phyloP scores from a whole-genome alignment of 2,797 vertebrate genomes.

The Muscicapa striata region DNA sequence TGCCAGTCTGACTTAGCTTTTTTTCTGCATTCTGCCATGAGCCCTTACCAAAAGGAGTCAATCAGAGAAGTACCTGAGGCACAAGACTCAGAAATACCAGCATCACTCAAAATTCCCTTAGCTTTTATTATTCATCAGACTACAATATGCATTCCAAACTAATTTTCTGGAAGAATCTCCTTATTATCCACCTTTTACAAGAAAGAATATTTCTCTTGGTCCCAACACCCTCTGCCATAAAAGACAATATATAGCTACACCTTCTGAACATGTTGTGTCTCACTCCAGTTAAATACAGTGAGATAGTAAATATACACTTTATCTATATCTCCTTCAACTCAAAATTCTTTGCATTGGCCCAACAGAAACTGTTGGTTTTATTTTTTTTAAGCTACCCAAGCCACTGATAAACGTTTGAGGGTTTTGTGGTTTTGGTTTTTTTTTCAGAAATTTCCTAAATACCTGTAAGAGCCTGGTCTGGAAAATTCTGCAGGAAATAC shows the following conservation, averaged over 20 bases:
- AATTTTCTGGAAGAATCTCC: not conserved
- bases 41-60: not conserved
- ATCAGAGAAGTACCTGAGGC: not conserved
- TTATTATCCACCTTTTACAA: not conserved
- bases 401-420: not conserved
- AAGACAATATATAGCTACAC: not conserved
- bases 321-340: not conserved
- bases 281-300: not conserved
- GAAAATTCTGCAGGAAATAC: not conserved
- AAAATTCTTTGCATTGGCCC: not conserved
- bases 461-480: not conserved
- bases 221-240: not conserved
- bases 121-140: not conserved
- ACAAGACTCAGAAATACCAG: fast-evolving
- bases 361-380: not conserved
- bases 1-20: not conserved
- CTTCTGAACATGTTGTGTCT: not conserved
- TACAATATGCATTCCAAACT: not conserved
- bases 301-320: not conserved
- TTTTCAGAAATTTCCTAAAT: not conserved
- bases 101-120: not conserved
- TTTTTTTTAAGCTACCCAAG: not conserved
- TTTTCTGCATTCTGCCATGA: not conserved
- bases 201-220: not conserved
- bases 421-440: no score